Evolutionary conservation across 2,797 vertebrate species (phyloP).

Genomic region (Myiotriccus ornatus): DNA sequence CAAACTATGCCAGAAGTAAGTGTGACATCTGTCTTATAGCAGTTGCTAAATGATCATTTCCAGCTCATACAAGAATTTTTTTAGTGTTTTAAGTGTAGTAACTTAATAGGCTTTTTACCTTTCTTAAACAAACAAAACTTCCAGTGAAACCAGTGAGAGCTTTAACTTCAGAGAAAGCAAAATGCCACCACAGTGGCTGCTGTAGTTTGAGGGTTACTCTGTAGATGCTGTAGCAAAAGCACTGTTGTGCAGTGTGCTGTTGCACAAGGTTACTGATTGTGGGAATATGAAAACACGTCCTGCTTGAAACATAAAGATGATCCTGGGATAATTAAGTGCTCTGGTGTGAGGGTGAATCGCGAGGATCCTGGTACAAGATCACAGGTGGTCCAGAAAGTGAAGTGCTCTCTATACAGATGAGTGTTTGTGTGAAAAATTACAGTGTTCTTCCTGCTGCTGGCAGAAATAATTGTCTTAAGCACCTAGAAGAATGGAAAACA

Average conservation of each 20-base stretch:
- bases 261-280: background rate
- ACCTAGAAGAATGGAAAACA: background rate
- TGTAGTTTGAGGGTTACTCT: background rate
- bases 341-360: background rate
- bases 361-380: background rate
- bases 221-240: background rate
- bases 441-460: background rate
- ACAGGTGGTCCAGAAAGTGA: background rate
- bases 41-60: background rate
- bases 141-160: background rate
- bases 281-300: background rate
- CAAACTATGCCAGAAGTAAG: background rate
- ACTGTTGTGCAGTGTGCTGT: background rate
- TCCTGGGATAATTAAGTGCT: background rate
- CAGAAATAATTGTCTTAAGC: conserved; percentile 12
- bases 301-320: background rate
- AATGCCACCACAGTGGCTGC: background rate
- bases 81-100: background rate
- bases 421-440: conserved; percentile 12
- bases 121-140: background rate
- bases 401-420: background rate
- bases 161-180: background rate
- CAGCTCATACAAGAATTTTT: background rate
- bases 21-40: background rate
- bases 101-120: background rate